phyloP scores from a whole-genome alignment of 2,888 invertebrate genomes.

The Gastrophysa polygoni region DNA sequence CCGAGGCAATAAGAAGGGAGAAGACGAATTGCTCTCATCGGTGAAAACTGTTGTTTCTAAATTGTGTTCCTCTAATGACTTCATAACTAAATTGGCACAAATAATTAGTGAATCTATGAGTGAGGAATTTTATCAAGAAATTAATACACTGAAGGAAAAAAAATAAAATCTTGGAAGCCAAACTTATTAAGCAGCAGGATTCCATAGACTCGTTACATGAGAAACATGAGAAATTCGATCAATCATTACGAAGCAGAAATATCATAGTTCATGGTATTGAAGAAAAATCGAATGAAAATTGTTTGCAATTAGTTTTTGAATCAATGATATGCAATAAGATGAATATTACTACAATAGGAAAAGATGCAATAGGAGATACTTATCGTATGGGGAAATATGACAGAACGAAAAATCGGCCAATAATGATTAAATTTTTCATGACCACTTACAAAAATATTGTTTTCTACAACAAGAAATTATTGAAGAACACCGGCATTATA shows the following conservation, averaged over 20 bases:
- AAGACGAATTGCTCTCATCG: background rate
- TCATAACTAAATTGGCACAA: background rate
- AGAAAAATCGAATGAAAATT: background rate
- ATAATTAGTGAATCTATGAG: background rate
- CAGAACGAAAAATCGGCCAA: background rate
- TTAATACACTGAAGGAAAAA: background rate
- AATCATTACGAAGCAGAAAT: background rate
- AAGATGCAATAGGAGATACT: background rate
- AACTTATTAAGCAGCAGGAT: background rate
- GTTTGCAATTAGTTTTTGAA: background rate
- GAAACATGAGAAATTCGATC: background rate
- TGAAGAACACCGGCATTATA: slow-evolving; percentile 5
- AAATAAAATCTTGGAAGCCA: background rate
- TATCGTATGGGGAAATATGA: slow-evolving; percentile 2
- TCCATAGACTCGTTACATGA: background rate
- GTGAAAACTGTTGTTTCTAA: background rate
- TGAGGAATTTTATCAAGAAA: background rate
- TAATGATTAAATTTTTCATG: background rate
- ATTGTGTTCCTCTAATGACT: background rate
- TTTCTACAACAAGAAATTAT: background rate
- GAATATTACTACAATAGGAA: background rate
- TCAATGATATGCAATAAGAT: background rate
- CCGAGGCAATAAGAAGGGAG: background rate
- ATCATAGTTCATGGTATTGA: background rate
- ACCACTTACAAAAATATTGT: background rate